Evolutionary conservation across 1,140 invertebrate genomes (phyloP), one percentile per base, ranked within the genome.

Genomic region (Solen grandis): DNA sequence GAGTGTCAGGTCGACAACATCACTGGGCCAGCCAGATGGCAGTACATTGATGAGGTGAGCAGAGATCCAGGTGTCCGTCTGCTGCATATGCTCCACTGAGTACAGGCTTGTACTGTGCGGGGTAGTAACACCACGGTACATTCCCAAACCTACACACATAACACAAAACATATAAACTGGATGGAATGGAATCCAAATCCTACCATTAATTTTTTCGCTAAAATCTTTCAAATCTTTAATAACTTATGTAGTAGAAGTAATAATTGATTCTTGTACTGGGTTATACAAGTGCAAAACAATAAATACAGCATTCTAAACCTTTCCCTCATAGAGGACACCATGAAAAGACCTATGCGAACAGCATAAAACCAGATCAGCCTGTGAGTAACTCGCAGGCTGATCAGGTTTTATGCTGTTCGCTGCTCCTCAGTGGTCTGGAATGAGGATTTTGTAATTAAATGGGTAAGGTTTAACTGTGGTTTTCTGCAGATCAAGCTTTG

Each of bases 61-160:
- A 13, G 50, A 69, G 29, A 78, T 65, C 19, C 86, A 83, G 27
- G 36, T 55, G 0, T 63, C 27, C n/a, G 81, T 81, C 5, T 70
- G 38, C 33, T 68, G 63, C 5, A 82, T n/a, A 13, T 79, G 60
- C 16, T 33, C 29, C n/a, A 83, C 83, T 25, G 27, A 57, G 60
- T 90, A 90, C 16, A 84, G 81, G 52, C n/a, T 76, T 38, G 46
- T 84, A 86, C 57, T 85, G 72, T 10, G 59, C 59, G 14, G 86
- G 85, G 46, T 81, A 88, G 63, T 75, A 88, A 54, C 88, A 90
- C 33, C 63, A 88, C 16, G 87, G 87, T 1, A 86, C 84, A 66
- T 68, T 72, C 14, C 55, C 65, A 14, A 69, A 55, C 27, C 65
- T 68, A 19, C 36, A 38, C 36, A 31, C 35, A 35, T 31, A 29